These are phyloP conservation scores for Sceloporus tristichus DNA, from an alignment of 2,113 vertebrate species.

Conservation along the genomic window DNA sequence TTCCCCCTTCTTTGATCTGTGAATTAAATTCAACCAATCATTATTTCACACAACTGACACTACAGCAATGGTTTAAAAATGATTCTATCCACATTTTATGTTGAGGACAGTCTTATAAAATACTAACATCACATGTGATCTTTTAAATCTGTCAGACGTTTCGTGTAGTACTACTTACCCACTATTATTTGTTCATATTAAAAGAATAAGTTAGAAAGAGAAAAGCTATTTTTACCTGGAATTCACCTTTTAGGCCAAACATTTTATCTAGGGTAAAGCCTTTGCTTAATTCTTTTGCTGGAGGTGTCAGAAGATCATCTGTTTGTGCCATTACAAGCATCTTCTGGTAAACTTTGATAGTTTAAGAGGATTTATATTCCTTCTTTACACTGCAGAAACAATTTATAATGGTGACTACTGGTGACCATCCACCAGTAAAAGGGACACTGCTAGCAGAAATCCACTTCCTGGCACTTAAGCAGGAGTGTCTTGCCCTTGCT, in stretches of 20 bases:
- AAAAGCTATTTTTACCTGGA: conserved; percentile 60
- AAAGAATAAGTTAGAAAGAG: conserved; percentile 53
- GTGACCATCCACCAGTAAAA: background rate
- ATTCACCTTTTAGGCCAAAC: conserved; percentile 17
- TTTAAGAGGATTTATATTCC: background rate
- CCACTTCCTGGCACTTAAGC: too few relatives aligned
- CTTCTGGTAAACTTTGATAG: background rate
- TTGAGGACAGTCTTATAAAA: conserved; percentile 61
- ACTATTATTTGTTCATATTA: conserved; percentile 50
- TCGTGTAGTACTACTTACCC: conserved; percentile 32
- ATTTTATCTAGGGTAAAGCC: background rate
- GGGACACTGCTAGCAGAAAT: background rate
- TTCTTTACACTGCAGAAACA: background rate
- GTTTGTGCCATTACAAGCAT: background rate
- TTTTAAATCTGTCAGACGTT: background rate
- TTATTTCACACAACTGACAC: conserved; percentile 79
- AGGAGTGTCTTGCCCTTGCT: too few relatives aligned
- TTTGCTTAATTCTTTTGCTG: background rate
- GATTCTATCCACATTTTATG: conserved; percentile 70
- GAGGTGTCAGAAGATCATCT: background rate
- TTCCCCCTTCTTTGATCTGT: conserved; percentile 87
- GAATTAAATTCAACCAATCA: conserved; percentile 86
- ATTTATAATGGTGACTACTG: background rate
- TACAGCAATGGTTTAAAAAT: conserved; percentile 74
- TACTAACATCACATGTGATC: conserved; percentile 43